A percentile compares a stretch with the other conserved stretches of the same genome.
Evolutionary conservation across 2,888 invertebrate species (phyloP).

Genomic region (Apomyelois bistriatella): DNA sequence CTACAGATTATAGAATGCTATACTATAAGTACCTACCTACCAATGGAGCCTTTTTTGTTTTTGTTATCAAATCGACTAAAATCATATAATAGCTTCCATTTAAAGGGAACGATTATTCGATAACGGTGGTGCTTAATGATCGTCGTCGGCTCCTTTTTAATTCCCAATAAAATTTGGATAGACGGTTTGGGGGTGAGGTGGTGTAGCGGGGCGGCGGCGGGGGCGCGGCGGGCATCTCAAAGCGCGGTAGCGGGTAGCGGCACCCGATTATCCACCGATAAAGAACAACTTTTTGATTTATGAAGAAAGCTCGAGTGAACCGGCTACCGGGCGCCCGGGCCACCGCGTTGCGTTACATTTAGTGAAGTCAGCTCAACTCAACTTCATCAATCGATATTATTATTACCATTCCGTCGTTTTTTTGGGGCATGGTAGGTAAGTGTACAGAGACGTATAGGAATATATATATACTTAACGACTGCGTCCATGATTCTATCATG

Average conservation of each 20-base stretch:
- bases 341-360: constrained; percentile 50
- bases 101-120: constrained; percentile 39
- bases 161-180: constrained; percentile 55
- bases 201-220: constrained; percentile 26
- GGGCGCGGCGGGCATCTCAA: constrained; percentile 34
- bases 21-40: too few species aligned
- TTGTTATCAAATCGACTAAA: constrained; percentile 49
- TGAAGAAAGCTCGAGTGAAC: constrained; percentile 68
- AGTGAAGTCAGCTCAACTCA: constrained; percentile 38
- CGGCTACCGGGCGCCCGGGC: constrained; percentile 75
- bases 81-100: constrained; percentile 58
- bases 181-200: constrained; percentile 39
- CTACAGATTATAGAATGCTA: too few species aligned
- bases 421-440: too few species aligned
- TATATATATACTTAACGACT: too few species aligned
- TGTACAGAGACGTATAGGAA: too few species aligned
- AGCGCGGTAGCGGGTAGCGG: constrained; percentile 68
- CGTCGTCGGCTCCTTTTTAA: constrained; percentile 56
- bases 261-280: constrained; percentile 74
- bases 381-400: constrained; percentile 11
- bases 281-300: constrained; percentile 78
- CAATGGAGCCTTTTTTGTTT: constrained; percentile 27
- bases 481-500: too few species aligned
- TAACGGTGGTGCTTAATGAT: constrained; percentile 37
- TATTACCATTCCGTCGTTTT: not conserved